Base-by-base conservation (phyloP, 2,797 vertebrate species). In the Brotula barbata region DNA sequence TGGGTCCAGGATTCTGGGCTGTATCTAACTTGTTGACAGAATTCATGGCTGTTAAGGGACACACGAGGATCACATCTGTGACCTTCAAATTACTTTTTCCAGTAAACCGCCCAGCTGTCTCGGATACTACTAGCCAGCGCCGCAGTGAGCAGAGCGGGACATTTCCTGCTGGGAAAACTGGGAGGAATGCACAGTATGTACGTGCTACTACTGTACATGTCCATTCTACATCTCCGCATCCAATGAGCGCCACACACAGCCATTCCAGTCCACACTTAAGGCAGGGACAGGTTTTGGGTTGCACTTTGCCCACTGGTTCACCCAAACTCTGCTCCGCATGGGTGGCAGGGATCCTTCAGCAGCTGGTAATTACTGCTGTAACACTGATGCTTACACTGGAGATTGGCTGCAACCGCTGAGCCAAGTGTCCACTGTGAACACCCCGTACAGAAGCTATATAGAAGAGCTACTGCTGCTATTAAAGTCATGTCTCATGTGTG, bases 281-380 rank as follows among this genome's bases (percentile, higher is more conserved):
- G 49, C 3, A 14, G 37, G 33, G 44, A 68, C 54, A 42, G 13
- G 61, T 47, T 64, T 65, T 47, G 42, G 53, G 52, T 76, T 80
- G 71, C 75, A 68, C 43, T 70, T 70, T 70, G 64, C 47, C 68
- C 42, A 61, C 33, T 34, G 58, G 60, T 77, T 44, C 46, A 73
- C 57, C 64, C 69, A 56, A 63, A 57, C 59, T 62, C 50, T 12
- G 54, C 66, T 64, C 42, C 42, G 63, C 70, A 77, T 68, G 78
- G 82, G 73, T 78, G 71, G 82, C 57, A 57, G 51, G 39, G 71
- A 83, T 88, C 84, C 62, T 75, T 89, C 82, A 86, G 76, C 84
- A 67, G 73, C 71, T 72, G 28, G 68, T 82, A 78, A 87, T 87
- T 84, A 85, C 61, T 47, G 59, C 59, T 68, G 40, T 68, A 62